Conservation (phyloP, 2,113 vertebrate genomes). For the Bubalus kerabau region DNA sequence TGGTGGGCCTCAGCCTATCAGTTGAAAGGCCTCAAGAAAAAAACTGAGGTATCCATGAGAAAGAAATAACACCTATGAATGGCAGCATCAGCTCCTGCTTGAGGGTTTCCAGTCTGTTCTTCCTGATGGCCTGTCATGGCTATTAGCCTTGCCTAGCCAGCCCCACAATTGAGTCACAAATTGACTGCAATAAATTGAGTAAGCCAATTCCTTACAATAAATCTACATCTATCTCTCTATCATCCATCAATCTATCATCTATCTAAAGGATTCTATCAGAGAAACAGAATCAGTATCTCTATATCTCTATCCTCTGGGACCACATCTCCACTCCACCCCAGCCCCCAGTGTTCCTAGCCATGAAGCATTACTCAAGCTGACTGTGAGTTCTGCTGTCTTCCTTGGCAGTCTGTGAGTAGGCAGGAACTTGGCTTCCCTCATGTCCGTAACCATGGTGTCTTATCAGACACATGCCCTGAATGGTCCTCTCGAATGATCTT, state of each 20-base stretch:
- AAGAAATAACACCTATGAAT: background rate
- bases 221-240: background rate
- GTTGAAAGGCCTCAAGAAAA: background rate
- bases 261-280: background rate
- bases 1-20: background rate
- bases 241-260: background rate
- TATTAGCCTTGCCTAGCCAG: background rate
- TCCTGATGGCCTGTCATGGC: background rate
- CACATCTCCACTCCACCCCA: background rate
- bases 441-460: background rate
- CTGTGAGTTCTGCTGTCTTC: background rate
- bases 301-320: background rate
- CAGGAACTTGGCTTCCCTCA: background rate
- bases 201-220: background rate
- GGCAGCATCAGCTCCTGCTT: background rate
- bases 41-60: background rate
- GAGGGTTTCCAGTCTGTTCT: background rate
- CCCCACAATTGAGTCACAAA: background rate
- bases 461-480: background rate
- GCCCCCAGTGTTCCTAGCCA: background rate
- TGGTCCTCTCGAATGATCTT: background rate
- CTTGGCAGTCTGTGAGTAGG: background rate
- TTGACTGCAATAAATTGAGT: background rate
- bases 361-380: background rate
- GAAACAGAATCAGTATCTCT: background rate